Conservation (phyloP, 2,113 vertebrate genomes). For the Indri indri region DNA sequence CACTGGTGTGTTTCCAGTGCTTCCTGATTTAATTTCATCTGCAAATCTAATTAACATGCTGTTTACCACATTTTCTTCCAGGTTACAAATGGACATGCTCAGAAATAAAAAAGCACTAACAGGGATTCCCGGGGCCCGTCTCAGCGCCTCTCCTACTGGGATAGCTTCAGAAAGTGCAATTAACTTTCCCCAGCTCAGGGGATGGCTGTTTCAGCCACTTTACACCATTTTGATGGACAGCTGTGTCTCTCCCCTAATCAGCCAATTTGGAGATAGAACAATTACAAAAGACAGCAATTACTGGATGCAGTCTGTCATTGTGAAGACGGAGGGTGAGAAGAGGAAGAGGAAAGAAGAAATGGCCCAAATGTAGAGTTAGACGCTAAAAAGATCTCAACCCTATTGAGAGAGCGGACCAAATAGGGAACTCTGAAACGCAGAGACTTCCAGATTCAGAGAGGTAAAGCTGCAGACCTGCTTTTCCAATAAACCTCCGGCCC, state of each 20-base stretch:
- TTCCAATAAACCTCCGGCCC: not conserved
- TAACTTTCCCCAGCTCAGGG: slow-evolving; percentile 63
- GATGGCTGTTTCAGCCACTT: slow-evolving; percentile 39
- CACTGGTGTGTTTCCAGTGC: slow-evolving; percentile 60
- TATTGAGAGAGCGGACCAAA: not conserved
- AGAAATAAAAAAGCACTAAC: slow-evolving; percentile 21
- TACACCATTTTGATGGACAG: slow-evolving; percentile 71
- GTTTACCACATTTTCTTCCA: slow-evolving; percentile 50
- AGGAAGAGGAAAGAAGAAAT: slow-evolving; percentile 45
- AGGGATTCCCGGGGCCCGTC: slow-evolving; percentile 35
- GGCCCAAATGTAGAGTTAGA: slow-evolving; percentile 35
- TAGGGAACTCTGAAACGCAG: not conserved
- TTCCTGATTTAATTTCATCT: slow-evolving; percentile 74
- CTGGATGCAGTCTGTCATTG: slow-evolving; percentile 61
- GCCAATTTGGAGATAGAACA: slow-evolving; percentile 75
- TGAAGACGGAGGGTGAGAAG: slow-evolving; percentile 13
- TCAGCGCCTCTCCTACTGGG: not conserved
- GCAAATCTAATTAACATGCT: slow-evolving; percentile 76
- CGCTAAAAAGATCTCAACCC: not conserved
- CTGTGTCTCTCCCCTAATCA: slow-evolving; percentile 72
- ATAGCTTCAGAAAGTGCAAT: slow-evolving; percentile 46
- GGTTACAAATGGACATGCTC: slow-evolving; percentile 63
- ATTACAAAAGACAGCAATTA: slow-evolving; percentile 74
- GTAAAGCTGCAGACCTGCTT: not conserved
- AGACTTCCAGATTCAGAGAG: not conserved